Evolutionary conservation across 2,888 invertebrate genomes (phyloP), one percentile per base, ranked within the genome.

Genomic region (Trissonchulus latispiculum): DNA sequence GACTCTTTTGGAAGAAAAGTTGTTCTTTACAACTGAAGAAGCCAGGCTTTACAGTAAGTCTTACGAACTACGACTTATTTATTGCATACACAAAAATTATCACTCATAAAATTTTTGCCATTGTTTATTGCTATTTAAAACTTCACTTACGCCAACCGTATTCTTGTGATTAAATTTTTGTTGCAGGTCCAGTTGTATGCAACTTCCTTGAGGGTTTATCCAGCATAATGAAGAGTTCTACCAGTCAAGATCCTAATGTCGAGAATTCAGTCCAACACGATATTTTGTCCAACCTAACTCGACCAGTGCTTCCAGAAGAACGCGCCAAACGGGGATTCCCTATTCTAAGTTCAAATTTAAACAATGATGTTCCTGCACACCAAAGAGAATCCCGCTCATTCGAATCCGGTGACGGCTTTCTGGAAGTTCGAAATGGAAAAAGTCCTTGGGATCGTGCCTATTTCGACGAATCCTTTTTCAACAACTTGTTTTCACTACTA

Each of bases 131-230:
- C n/a, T n/a, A n/a, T n/a, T n/a, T n/a, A n/a, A n/a, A n/a, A n/a
- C n/a, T n/a, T n/a, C n/a, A n/a, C n/a, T n/a, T n/a, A n/a, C n/a
- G n/a, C n/a, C n/a, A n/a, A n/a, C n/a, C n/a, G n/a, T 48, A 48
- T 48, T 48, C 23, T 48, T 48, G 48, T 48, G 8, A 15, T 48
- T 48, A 15, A 48, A 48, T 48, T n/a, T n/a, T n/a, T n/a, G 66
- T 79, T 79, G 61, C 75, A 81, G 81, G 78, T 31, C 77, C 77
- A n/a, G 77, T 80, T 2, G 77, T 80, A n/a, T 82, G 82, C 76
- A 79, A 80, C 70, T 82, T 81, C 75, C 77, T 81, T 35, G 77
- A 78, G 48, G 80, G 80, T 3, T 76, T 82, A 33, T 37, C 15
- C 15, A 48, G 48, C 37, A 15, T 68, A 35, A 18, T 68, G 31